Percentiles rank a stretch among this genome's conserved stretches.
Evolutionary conservation across 2,888 invertebrate species (phyloP).

Genomic region (Nebria brevicollis): DNA sequence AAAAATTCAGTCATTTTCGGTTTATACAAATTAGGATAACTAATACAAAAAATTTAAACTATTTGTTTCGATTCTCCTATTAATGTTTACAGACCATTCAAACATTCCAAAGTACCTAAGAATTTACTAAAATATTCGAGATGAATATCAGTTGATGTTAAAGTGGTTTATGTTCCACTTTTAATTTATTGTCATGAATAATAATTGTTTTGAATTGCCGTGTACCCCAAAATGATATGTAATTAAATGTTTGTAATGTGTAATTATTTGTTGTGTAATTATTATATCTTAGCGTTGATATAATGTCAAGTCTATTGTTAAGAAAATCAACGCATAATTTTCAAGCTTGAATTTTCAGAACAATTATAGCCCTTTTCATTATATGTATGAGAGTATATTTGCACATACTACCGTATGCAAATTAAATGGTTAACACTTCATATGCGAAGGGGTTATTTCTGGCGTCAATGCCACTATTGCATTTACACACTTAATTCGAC

Average conservation of each 20-base stretch:
- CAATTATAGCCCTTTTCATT: neutral
- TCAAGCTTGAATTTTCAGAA: neutral
- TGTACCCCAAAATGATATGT: neutral
- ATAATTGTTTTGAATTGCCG: neutral
- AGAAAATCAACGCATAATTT: neutral
- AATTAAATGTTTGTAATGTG: neutral
- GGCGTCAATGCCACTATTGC: neutral
- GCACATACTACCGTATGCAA: constrained; percentile 11
- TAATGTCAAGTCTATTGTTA: neutral
- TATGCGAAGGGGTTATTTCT: neutral
- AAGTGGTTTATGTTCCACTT: neutral
- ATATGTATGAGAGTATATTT: neutral
- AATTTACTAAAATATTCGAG: neutral
- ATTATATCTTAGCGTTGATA: neutral
- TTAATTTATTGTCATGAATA: neutral
- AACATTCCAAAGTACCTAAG: too few relatives aligned
- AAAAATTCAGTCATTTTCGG: too few relatives aligned
- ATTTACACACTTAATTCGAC: neutral
- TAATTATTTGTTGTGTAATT: neutral
- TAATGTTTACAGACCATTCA: too few relatives aligned
- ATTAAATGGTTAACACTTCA: constrained; percentile 11
- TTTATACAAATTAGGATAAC: too few relatives aligned
- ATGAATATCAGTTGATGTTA: neutral
- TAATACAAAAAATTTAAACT: too few relatives aligned
- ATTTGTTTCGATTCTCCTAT: too few relatives aligned